Evolutionary conservation across 2,797 vertebrate genomes (phyloP).

Genomic region (Sebastiscus tertius): DNA sequence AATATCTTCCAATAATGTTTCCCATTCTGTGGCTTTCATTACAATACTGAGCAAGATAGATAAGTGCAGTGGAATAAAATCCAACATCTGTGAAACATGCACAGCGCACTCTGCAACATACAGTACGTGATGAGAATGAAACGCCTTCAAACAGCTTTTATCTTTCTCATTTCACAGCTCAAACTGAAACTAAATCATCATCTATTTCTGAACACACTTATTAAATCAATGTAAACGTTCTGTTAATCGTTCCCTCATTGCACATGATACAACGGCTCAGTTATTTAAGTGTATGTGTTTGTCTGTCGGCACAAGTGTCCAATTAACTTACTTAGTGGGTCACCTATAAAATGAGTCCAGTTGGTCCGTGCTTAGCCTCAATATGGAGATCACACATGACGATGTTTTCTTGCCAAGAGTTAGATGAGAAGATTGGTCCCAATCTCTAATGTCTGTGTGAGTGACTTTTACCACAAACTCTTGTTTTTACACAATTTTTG

Average conservation of each 20-base stretch:
- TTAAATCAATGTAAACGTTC: neutral
- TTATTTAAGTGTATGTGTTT: neutral
- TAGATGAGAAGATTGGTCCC: no score
- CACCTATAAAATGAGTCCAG: slow-evolving; percentile 39
- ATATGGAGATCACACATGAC: slow-evolving; percentile 47
- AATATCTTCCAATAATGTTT: slow-evolving; percentile 73
- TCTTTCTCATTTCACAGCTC: neutral
- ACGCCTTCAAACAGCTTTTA: neutral
- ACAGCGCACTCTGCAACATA: neutral
- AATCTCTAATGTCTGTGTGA: neutral
- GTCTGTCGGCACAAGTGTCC: slow-evolving; percentile 19
- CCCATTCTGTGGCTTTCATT: slow-evolving; percentile 55
- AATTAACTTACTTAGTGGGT: slow-evolving; percentile 54
- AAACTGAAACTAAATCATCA: neutral
- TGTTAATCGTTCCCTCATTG: neutral
- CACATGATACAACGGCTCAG: neutral
- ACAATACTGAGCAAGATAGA: slow-evolving; percentile 43
- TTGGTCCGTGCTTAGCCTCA: slow-evolving; percentile 7
- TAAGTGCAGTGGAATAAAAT: slow-evolving; percentile 37
- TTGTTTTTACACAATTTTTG: neutral
- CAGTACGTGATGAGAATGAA: slow-evolving; percentile 5
- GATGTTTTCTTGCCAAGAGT: neutral
- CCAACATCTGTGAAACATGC: slow-evolving; percentile 50
- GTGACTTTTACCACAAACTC: neutral
- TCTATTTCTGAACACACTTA: neutral